Conservation (phyloP, 2,113 vertebrate genomes). For the Ochotona curzoniae region DNA sequence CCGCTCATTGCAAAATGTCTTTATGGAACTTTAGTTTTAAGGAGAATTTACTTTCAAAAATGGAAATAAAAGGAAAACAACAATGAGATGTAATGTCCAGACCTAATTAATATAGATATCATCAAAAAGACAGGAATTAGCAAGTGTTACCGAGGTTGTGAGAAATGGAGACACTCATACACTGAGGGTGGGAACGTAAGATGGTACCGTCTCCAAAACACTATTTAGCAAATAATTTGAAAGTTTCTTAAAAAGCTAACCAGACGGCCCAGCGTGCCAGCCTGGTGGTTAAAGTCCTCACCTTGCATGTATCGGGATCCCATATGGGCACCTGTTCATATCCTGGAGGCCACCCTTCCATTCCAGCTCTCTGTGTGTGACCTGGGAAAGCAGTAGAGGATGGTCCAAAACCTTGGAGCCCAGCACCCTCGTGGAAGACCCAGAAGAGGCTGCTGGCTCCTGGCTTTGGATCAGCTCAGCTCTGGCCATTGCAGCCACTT, state of each 20-base stretch:
- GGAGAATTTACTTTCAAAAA: background rate
- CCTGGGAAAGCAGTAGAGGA: too few relatives aligned
- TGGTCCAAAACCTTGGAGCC: too few relatives aligned
- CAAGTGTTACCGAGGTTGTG: background rate
- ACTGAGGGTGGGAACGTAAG: background rate
- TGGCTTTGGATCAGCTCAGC: too few relatives aligned
- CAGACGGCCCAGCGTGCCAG: background rate
- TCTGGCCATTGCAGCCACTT: too few relatives aligned
- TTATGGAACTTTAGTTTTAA: background rate
- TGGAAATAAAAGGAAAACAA: background rate
- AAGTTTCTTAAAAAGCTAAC: slow-evolving; percentile 17
- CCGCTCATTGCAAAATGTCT: background rate
- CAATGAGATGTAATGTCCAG: background rate
- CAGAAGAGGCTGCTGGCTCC: too few relatives aligned
- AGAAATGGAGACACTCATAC: background rate
- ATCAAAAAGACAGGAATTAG: slow-evolving; percentile 14
- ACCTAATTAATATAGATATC: background rate
- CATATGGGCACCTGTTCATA: too few relatives aligned
- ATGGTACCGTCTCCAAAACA: slow-evolving; percentile 24
- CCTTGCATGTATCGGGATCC: too few relatives aligned
- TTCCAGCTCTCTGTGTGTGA: too few relatives aligned
- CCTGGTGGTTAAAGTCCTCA: too few relatives aligned
- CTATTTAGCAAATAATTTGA: background rate
- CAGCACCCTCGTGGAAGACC: too few relatives aligned
- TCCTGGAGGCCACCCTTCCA: too few relatives aligned